Evolutionary conservation across 1,140 invertebrate species (phyloP).

Genomic region (Amyelois transitella): DNA sequence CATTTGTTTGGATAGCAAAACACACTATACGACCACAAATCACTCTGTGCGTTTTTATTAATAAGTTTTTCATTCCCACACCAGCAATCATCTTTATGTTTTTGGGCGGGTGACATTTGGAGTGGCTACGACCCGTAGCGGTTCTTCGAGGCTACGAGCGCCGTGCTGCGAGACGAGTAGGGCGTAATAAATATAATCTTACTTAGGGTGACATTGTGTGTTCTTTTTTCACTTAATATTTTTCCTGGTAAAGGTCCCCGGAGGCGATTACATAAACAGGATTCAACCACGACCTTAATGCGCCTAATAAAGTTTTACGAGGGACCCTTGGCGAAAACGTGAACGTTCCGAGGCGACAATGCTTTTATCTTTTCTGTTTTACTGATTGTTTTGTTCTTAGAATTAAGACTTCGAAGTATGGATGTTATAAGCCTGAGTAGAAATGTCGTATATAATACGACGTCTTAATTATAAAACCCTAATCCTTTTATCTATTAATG

Average conservation of each 20-base stretch:
- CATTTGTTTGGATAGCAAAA: too few species aligned
- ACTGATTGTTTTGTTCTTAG: slow-evolving; percentile 66
- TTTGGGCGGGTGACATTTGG: background rate
- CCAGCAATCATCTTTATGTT: background rate
- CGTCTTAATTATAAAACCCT: background rate
- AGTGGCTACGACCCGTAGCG: background rate
- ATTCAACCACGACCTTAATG: slow-evolving; percentile 73
- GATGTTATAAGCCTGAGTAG: background rate
- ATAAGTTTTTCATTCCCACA: background rate
- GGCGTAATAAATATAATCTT: slow-evolving; percentile 41
- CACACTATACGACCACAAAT: background rate
- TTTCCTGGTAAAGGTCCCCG: slow-evolving; percentile 64
- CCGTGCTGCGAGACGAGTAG: slow-evolving; percentile 17
- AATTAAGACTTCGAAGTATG: slow-evolving; percentile 30
- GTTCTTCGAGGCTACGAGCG: background rate
- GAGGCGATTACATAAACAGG: slow-evolving; percentile 72
- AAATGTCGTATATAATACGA: background rate
- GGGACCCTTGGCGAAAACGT: slow-evolving; percentile 65
- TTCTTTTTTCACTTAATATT: slow-evolving; percentile 70
- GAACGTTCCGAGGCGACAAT: slow-evolving; percentile 68
- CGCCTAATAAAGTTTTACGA: slow-evolving; percentile 73
- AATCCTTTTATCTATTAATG: too few species aligned
- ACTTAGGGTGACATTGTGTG: slow-evolving; percentile 47
- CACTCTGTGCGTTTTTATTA: background rate
- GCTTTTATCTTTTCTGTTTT: slow-evolving; percentile 71